Evolutionary conservation across 2,113 vertebrate genomes (phyloP).

Genomic region (Saccopteryx bilineata): DNA sequence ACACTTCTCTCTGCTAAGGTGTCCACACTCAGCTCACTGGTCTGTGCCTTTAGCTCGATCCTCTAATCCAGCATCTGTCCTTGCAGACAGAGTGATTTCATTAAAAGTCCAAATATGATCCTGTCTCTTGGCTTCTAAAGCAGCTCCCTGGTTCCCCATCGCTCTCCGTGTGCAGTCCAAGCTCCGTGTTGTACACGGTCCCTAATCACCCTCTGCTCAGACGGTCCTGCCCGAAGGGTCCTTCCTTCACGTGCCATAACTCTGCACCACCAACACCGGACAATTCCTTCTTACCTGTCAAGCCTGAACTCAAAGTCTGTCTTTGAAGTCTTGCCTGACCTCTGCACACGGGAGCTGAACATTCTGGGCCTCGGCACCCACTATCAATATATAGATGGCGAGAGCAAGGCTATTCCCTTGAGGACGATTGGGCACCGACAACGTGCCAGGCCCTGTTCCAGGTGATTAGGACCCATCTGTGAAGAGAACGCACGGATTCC

Average conservation of each 20-base stretch:
- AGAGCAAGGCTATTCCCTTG: accelerated
- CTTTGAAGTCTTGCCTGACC: not conserved
- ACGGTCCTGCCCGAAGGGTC: not conserved
- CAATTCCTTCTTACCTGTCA: not conserved
- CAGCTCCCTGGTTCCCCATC: not conserved
- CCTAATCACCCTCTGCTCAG: not conserved
- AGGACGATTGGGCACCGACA: not conserved
- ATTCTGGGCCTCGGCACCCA: not conserved
- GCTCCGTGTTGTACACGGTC: not conserved
- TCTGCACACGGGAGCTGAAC: not conserved
- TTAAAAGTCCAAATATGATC: conserved; percentile 4
- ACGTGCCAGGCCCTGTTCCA: not conserved
- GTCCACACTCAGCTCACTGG: not conserved
- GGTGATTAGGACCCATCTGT: not conserved
- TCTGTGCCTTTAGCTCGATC: not conserved
- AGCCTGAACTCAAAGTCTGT: not conserved
- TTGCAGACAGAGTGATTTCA: conserved; percentile 4
- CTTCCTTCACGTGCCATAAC: not conserved
- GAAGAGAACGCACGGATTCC: not conserved
- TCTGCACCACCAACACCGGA: not conserved
- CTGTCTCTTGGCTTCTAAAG: not conserved
- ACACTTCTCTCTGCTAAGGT: not conserved
- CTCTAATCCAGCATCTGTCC: not conserved
- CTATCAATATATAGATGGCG: not conserved
- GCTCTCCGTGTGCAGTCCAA: not conserved